Evolutionary conservation across 2,113 vertebrate species (phyloP).

Genomic region (Cercopithecus mona): DNA sequence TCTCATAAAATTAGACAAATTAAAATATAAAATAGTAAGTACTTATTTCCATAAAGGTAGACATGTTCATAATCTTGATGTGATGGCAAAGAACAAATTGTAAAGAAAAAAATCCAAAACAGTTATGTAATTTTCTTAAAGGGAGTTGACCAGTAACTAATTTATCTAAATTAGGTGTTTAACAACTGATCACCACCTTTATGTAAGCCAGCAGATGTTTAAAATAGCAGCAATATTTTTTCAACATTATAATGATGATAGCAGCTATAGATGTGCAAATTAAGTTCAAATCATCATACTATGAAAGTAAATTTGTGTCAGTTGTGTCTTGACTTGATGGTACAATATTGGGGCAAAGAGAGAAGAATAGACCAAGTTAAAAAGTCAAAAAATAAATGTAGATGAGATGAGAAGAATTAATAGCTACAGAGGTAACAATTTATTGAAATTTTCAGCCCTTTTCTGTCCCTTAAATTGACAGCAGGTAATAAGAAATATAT

Average conservation of each 20-base stretch:
- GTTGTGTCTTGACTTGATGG: not conserved
- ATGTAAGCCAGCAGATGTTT: not conserved
- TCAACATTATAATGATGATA: not conserved
- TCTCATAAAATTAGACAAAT: slow-evolving; percentile 28
- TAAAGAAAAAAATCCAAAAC: not conserved
- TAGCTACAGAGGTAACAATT: not conserved
- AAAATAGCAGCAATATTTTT: not conserved
- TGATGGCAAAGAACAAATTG: not conserved
- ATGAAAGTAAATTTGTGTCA: not conserved
- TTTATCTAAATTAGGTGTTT: not conserved
- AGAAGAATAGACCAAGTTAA: not conserved
- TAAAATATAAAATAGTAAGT: slow-evolving; percentile 18
- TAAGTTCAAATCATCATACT: not conserved
- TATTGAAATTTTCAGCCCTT: not conserved
- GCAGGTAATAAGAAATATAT: not conserved
- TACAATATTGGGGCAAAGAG: not conserved
- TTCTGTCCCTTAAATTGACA: not conserved
- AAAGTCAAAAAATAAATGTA: not conserved
- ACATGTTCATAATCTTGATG: not conserved
- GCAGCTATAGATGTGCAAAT: not conserved
- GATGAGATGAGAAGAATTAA: not conserved
- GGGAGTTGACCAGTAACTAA: not conserved
- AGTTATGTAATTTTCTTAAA: not conserved
- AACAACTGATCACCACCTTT: not conserved
- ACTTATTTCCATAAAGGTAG: not conserved